Conservation (phyloP, 1,140 invertebrate species). For the Bombus breviceps region DNA sequence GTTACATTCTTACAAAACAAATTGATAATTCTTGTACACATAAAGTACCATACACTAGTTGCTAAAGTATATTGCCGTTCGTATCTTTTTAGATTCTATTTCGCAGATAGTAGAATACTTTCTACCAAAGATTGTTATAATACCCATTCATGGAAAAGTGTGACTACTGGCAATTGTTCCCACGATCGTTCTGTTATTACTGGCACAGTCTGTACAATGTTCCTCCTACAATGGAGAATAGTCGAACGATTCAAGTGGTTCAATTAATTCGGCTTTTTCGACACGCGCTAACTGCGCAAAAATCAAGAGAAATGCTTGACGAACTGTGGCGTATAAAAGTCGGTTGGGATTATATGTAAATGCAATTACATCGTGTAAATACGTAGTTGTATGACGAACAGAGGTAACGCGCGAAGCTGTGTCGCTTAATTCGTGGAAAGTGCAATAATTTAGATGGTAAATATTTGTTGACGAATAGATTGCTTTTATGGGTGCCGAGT, state of each 20-base stretch:
- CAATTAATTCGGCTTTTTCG: neutral
- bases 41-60: too few species aligned
- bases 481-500: neutral
- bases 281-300: neutral
- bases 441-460: conserved; percentile 29
- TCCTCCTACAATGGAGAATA: neutral
- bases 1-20: neutral
- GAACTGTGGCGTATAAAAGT: neutral
- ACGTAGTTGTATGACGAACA: neutral
- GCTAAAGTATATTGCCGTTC: too few species aligned
- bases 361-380: conserved; percentile 22
- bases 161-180: neutral
- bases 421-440: conserved; percentile 1
- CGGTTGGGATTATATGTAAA: conserved; percentile 15
- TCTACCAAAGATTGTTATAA: neutral
- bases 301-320: neutral
- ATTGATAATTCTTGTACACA: neutral
- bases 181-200: neutral
- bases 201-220: neutral
- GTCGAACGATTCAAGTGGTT: neutral
- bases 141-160: neutral
- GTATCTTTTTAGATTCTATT: neutral
- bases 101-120: neutral
- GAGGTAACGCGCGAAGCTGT: neutral
- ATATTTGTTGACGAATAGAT: conserved; percentile 34